Conservation (phyloP, 92 coral and sea anemone genomes). For the Nematostella vectensis region DNA sequence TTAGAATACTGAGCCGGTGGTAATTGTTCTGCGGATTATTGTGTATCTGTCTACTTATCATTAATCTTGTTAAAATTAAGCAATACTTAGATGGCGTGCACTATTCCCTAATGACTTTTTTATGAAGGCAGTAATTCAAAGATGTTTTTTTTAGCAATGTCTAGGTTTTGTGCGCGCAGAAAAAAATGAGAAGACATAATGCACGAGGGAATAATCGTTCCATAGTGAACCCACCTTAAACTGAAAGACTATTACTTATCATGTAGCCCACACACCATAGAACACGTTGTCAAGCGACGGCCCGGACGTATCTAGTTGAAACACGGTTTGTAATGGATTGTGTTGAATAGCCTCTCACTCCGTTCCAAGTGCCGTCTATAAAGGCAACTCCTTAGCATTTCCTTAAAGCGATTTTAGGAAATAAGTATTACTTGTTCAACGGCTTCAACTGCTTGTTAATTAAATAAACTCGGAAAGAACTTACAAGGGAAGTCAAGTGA, state of each 20-base stretch:
- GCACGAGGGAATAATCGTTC: no score
- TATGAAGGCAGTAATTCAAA: background rate
- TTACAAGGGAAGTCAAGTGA: background rate
- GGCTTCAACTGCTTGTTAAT: slow-evolving; percentile 3
- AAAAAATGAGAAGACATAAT: no score
- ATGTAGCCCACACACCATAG: no score
- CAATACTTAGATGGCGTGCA: background rate
- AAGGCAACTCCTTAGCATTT: background rate
- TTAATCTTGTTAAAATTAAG: slow-evolving; percentile 1
- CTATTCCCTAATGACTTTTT: slow-evolving; percentile 5
- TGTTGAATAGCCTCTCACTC: no score
- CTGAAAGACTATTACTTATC: no score
- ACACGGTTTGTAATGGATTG: no score
- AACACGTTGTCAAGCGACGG: no score
- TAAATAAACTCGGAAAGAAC: slow-evolving; percentile 6
- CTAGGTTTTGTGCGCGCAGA: no score
- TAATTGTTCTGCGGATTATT: background rate
- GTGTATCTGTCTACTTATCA: background rate
- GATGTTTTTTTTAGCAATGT: background rate
- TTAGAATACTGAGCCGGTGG: background rate
- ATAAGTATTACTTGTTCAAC: slow-evolving; percentile 1
- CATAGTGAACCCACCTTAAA: no score
- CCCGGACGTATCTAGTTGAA: no score
- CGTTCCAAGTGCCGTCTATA: no score
- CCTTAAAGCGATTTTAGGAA: background rate